A percentile compares a stretch with the other conserved stretches of the same genome.
These are phyloP conservation scores for Limnephilus rhombicus DNA, from an alignment of 2,888 invertebrate species.

Conservation along the genomic window DNA sequence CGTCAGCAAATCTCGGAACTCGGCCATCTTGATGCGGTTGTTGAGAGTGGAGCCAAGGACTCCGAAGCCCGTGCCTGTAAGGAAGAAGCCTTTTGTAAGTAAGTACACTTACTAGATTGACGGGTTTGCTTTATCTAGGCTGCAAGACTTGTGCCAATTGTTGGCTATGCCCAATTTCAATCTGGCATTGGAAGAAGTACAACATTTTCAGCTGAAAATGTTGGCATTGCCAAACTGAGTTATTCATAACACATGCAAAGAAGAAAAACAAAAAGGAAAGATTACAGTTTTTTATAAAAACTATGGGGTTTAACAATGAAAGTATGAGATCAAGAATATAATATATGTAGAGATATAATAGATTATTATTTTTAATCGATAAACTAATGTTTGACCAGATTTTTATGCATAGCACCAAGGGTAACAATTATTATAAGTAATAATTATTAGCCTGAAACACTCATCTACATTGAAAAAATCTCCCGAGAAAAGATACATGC, in stretches of 20 bases:
- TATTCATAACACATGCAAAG: background rate
- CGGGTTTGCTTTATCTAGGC: background rate
- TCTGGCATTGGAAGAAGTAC: background rate
- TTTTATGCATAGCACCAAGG: too few species aligned
- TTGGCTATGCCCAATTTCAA: background rate
- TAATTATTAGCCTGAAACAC: too few species aligned
- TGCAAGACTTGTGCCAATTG: background rate
- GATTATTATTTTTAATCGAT: too few species aligned
- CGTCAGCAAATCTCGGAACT: conserved; percentile 80
- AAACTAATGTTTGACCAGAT: too few species aligned
- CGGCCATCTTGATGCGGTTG: conserved; percentile 81
- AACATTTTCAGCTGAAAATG: background rate
- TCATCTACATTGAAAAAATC: too few species aligned
- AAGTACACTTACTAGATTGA: conserved; percentile 18
- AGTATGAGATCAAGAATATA: too few species aligned
- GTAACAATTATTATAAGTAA: too few species aligned
- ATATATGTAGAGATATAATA: too few species aligned
- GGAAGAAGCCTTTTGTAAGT: conserved; percentile 16
- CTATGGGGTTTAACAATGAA: too few species aligned
- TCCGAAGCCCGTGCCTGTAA: conserved; percentile 79
- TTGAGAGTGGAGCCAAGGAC: conserved; percentile 83
- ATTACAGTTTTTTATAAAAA: too few species aligned
- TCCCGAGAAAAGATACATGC: too few species aligned
- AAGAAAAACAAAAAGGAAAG: background rate
- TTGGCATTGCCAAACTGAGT: background rate